Base-by-base conservation (phyloP, 2,888 invertebrate species). In the Plusia festucae region DNA sequence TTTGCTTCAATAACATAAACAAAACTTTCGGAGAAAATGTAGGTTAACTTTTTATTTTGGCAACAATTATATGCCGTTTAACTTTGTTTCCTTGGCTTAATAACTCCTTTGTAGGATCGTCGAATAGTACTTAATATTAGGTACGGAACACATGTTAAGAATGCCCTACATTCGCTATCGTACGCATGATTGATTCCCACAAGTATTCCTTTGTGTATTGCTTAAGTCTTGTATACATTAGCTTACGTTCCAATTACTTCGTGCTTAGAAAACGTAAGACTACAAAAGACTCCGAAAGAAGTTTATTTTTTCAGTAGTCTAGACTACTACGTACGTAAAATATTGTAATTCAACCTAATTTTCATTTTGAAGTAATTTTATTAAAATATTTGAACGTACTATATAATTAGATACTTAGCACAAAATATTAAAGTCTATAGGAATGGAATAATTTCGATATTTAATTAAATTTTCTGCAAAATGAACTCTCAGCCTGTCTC, bases 111-210 rank as follows among this genome's bases (percentile, higher is more conserved):
- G 20, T 20, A 49, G 11, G 46, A 49, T 49, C 20, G 9, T 49
- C 0, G 46, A 11, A n/a, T 40, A 40, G 18, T 46, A 18, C 46
- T 49, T 1, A 49, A 49, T 9, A 49, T 49, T 20, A 49, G 20
- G 18, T 20, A 49, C 4, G 46, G 18, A 49, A 20, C 46, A 49
- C 20, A 24, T 27, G 52, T n/a, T 24, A 24, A 22, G 16, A 40
- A 15, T 49, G 59, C 34, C 40, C 60, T 34, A 49, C 53, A 53
- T 52, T 53, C 40, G 1, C 24, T 40, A 53, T 60, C 40, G 24
- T 3, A 49, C 24, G 24, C 34, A 53, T 53, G 60, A 60, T 60
- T 53, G 60, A 60, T 60, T 27, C 53, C 46, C 46, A 11, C 46
- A 49, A 49, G 15, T 52, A 53, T 53, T 24, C 27, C 60, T 60